Conservation (phyloP, 2,113 vertebrate species). For the Oreotrochilus melanogaster region DNA sequence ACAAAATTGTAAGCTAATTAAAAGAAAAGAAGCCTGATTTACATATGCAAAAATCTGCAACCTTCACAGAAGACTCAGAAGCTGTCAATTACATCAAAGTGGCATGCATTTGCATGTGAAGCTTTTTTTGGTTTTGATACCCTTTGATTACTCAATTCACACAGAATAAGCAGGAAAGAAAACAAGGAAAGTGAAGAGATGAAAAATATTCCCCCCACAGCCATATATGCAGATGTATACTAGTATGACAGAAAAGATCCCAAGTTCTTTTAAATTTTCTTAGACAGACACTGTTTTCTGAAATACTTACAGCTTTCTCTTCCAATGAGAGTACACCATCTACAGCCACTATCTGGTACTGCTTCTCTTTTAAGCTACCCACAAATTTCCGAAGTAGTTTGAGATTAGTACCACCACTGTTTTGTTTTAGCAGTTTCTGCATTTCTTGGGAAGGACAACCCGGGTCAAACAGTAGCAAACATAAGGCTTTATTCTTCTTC, state of each 20-base stretch:
- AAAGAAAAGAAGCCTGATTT: not conserved
- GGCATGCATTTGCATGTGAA: not conserved
- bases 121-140: not conserved
- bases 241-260: not conserved
- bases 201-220: not conserved
- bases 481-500: slow-evolving; percentile 85
- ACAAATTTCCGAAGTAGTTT: slow-evolving; percentile 81
- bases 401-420: slow-evolving; percentile 63
- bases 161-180: not conserved
- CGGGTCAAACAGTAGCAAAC: slow-evolving; percentile 90
- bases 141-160: not conserved
- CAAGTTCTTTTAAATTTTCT: not conserved
- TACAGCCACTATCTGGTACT: slow-evolving; percentile 90
- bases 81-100: not conserved
- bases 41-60: not conserved
- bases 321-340: slow-evolving; percentile 85
- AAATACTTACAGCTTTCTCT: slow-evolving; percentile 86
- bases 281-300: not conserved
- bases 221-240: not conserved
- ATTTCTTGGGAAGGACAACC: slow-evolving; percentile 82
- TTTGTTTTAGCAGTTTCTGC: slow-evolving; percentile 82
- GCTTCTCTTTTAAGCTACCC: slow-evolving; percentile 87
- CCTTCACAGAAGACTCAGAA: not conserved
- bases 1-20: not conserved
- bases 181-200: not conserved